Evolutionary conservation across 2,888 invertebrate genomes (phyloP).

Genomic region (Andrena trimmerana): DNA sequence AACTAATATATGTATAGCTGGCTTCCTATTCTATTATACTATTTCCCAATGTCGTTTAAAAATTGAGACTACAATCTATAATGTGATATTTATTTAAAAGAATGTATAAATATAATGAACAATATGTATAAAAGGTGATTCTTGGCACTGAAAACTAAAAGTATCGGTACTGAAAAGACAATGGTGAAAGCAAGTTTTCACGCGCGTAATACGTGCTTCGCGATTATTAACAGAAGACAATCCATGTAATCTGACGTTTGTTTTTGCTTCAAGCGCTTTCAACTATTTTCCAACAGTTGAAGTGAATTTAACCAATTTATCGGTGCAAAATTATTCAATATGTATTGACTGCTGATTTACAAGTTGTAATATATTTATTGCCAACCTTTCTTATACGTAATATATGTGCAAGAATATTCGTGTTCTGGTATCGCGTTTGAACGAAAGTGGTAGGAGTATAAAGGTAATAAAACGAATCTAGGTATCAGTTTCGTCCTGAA

Average conservation of each 20-base stretch:
- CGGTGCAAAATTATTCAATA: conserved; percentile 28
- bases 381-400: conserved; percentile 39
- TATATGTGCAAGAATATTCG: conserved; percentile 45
- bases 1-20: conserved; percentile 60
- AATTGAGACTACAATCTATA: conserved; percentile 22
- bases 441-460: conserved; percentile 58
- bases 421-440: conserved; percentile 18
- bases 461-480: conserved; percentile 66
- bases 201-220: conserved; percentile 9
- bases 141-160: conserved; percentile 35
- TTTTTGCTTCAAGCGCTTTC: not conserved
- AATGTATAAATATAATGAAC: conserved; percentile 22
- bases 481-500: conserved; percentile 3
- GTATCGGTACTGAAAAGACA: conserved; percentile 18
- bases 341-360: conserved; percentile 39
- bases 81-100: conserved; percentile 37
- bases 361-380: conserved; percentile 47
- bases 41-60: conserved; percentile 19
- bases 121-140: conserved; percentile 24
- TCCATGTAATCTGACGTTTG: conserved; percentile 15
- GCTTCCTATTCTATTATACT: conserved; percentile 68
- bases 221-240: conserved; percentile 19
- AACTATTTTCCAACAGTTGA: not conserved
- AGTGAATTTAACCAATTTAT: conserved; percentile 15
- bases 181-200: conserved; percentile 16